Conservation (phyloP, 2,797 vertebrate genomes). For the Catostomus latipinnis region DNA sequence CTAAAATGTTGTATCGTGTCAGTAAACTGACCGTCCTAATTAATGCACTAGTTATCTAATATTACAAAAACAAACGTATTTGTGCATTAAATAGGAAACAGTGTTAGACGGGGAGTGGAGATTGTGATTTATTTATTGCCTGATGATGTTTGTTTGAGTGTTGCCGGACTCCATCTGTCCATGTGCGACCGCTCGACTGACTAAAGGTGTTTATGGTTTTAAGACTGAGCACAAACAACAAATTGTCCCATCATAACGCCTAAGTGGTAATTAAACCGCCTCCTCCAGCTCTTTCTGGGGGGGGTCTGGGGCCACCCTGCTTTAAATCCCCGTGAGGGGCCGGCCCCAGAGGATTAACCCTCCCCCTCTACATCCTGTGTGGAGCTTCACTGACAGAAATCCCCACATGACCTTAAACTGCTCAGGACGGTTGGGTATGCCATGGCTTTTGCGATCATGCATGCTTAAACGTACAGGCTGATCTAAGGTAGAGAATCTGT, state of each 20-base stretch:
- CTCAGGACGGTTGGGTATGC: slow-evolving; percentile 6
- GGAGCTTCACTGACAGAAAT: slow-evolving; percentile 22
- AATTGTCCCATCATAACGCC: slow-evolving; percentile 73
- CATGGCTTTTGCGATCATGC: neutral
- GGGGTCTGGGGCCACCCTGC: slow-evolving; percentile 26
- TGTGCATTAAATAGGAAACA: slow-evolving; percentile 45
- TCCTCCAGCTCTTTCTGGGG: slow-evolving; percentile 5
- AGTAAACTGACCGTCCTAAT: too few species aligned
- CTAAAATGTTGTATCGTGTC: too few species aligned
- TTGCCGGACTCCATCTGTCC: slow-evolving; percentile 52
- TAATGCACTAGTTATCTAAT: neutral
- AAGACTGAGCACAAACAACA: slow-evolving; percentile 75
- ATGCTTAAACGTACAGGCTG: neutral
- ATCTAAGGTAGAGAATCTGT: neutral
- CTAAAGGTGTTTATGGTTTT: slow-evolving; percentile 70
- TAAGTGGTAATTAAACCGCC: slow-evolving; percentile 44
- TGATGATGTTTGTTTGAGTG: slow-evolving; percentile 19
- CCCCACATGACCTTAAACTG: slow-evolving; percentile 37
- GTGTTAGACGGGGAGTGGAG: slow-evolving; percentile 5
- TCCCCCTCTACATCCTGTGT: neutral
- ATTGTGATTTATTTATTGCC: slow-evolving; percentile 28
- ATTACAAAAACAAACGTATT: neutral
- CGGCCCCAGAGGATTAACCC: slow-evolving; percentile 41
- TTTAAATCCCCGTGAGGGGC: slow-evolving; percentile 29
- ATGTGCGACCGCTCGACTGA: slow-evolving; percentile 22